A percentile compares a stretch with the other conserved stretches of the same genome.
These are phyloP conservation scores for Andrena minutula DNA, from an alignment of 2,888 invertebrate species.

Conservation along the genomic window DNA sequence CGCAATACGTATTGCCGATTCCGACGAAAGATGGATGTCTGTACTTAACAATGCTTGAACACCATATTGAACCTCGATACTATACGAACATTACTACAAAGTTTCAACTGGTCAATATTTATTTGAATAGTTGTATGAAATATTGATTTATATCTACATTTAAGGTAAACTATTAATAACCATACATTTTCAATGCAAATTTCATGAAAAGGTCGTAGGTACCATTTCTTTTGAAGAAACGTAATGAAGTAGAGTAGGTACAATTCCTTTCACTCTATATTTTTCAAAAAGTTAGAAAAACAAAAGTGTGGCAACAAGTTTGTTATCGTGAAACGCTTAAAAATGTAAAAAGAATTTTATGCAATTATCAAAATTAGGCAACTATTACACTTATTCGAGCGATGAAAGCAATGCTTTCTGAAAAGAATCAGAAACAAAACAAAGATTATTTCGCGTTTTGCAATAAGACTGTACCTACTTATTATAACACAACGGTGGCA, in stretches of 20 bases:
- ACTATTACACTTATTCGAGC: too few relatives aligned
- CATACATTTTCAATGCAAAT: too few relatives aligned
- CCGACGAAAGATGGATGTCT: constrained; percentile 25
- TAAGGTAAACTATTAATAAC: background rate
- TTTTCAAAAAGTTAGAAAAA: too few relatives aligned
- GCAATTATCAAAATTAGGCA: too few relatives aligned
- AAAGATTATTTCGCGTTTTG: background rate
- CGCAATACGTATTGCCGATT: constrained; percentile 44
- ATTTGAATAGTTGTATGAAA: background rate
- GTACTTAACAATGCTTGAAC: constrained; percentile 1
- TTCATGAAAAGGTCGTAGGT: too few relatives aligned
- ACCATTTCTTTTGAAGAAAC: too few relatives aligned
- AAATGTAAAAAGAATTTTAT: too few relatives aligned
- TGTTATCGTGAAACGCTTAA: too few relatives aligned
- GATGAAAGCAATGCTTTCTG: too few relatives aligned
- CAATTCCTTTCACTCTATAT: too few relatives aligned
- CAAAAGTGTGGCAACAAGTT: too few relatives aligned
- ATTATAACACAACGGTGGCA: background rate
- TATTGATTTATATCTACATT: background rate
- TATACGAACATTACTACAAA: background rate
- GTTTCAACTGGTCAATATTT: background rate
- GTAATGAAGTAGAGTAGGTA: too few relatives aligned
- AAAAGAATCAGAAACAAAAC: background rate
- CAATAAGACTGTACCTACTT: background rate
- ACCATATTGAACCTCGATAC: background rate